Evolutionary conservation across 2,797 vertebrate genomes (phyloP), one percentile per base, ranked within the genome.

Genomic region (Gadopsis bispinosus): DNA sequence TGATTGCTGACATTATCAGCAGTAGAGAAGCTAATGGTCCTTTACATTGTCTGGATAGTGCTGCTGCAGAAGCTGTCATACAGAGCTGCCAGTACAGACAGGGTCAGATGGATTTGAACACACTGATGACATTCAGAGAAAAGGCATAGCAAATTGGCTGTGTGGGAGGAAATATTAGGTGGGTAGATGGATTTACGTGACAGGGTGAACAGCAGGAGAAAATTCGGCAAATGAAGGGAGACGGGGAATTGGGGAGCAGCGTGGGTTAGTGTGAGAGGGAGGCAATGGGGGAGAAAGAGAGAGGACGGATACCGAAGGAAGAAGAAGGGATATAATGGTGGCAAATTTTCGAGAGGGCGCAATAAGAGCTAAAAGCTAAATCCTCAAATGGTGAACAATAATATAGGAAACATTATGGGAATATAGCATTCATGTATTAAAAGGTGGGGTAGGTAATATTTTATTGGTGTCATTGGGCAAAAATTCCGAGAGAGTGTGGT

Each of bases 1-100:
- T 84, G 63, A 83, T 88, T 84, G 17, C 60, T 80, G 73, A 75
- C 62, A 82, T 83, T 85, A 70, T 71, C 73, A 58, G 54, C 67
- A 1, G 63, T 54, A 62, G 48, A 69, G 45, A 71, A 51, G 77
- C 68, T 87, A 77, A 86, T 83, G 81, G 69, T 69, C 55, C 76
- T 61, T 81, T 59, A 68, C 69, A 31, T 33, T n/a, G 54, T 47
- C 20, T 51, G 48, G 66, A 45, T 11, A 22, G 19, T 26, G 47
- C 41, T 33, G 35, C 20, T 35, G 41, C 41, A 75, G 51, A 56
- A 39, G 50, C 59, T 29, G 61, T 62, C 73, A 76, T 39, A 75
- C 31, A 66, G n/a, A n/a, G 69, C 66, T 48, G 35, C 64, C 37
- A 48, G 55, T 7, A 75, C 17, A 1, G 39, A 37, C 5, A 22